A percentile compares a stretch with the other conserved stretches of the same genome.
Evolutionary conservation across 1,140 invertebrate species (phyloP).

Genomic region (Druon quercuslanigerum): DNA sequence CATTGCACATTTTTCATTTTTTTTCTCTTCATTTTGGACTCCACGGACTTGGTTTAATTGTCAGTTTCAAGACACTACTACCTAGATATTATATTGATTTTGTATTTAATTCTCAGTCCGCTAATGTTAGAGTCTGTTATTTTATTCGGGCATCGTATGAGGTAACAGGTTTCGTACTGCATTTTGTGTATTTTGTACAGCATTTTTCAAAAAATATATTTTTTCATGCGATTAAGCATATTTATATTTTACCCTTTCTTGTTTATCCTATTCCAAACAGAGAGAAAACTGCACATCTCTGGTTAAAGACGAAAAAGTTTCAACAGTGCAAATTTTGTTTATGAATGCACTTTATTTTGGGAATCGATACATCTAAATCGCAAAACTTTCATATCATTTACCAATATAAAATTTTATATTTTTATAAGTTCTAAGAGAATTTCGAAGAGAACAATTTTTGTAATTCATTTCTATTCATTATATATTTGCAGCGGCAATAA

Average conservation of each 20-base stretch:
- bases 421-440: no score
- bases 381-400: no score
- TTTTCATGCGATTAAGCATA: constrained; percentile 14
- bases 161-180: constrained; percentile 9
- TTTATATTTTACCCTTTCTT: constrained; percentile 31
- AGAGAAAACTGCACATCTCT: no score
- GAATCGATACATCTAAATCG: no score
- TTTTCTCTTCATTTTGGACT: constrained; percentile 33
- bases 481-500: no score
- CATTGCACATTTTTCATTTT: constrained; percentile 37
- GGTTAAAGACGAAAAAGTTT: no score
- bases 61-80: constrained; percentile 16
- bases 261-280: neutral
- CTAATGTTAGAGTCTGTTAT: constrained; percentile 44
- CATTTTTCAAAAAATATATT: constrained; percentile 29
- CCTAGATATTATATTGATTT: constrained; percentile 32
- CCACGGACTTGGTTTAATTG: constrained; percentile 1
- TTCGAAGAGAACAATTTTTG: no score
- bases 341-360: no score
- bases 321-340: no score
- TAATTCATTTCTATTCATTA: no score
- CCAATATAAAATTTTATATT: no score
- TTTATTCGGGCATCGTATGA: constrained; percentile 43
- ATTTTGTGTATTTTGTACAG: constrained; percentile 34
- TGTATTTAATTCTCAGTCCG: constrained; percentile 40